A percentile compares a stretch with the other conserved stretches of the same genome.
phyloP scores from a whole-genome alignment of 1,140 invertebrate species.

The Penaeus chinensis region DNA sequence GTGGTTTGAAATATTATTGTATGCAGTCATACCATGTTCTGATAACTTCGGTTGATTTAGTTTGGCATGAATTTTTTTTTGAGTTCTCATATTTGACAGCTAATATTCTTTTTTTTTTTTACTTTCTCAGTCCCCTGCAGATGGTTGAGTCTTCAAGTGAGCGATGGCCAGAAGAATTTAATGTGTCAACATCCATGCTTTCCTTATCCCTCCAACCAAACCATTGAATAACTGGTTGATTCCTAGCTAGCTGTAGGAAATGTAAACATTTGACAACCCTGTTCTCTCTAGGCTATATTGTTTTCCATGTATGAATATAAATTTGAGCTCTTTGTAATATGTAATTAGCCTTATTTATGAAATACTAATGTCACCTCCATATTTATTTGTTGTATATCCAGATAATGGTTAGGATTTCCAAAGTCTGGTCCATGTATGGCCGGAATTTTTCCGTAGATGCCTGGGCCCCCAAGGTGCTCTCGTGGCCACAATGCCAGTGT shows the following conservation, averaged over 20 bases:
- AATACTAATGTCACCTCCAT: conserved; percentile 56
- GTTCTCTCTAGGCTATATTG: conserved; percentile 51
- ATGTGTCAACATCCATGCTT: conserved; percentile 59
- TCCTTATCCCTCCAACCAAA: conserved; percentile 62
- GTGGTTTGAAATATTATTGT: not conserved
- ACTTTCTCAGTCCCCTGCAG: conserved; percentile 54
- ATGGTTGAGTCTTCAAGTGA: conserved; percentile 60
- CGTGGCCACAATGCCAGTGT: conserved; percentile 55
- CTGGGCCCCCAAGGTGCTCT: conserved; percentile 56
- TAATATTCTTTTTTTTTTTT: not conserved
- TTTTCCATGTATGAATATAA: conserved; percentile 57
- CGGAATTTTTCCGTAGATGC: conserved; percentile 55
- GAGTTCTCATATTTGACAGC: not conserved
- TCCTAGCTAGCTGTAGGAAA: conserved; percentile 54
- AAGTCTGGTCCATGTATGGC: conserved; percentile 24
- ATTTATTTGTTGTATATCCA: conserved; percentile 56
- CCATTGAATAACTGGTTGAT: conserved; percentile 57
- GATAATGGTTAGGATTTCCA: conserved; percentile 54
- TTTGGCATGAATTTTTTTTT: not conserved
- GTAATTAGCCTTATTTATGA: conserved; percentile 58
- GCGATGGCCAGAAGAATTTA: conserved; percentile 62
- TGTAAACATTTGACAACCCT: conserved; percentile 53
- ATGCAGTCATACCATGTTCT: not conserved
- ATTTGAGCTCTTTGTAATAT: conserved; percentile 53
- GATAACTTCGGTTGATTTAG: not conserved